Evolutionary conservation across 2,888 invertebrate genomes (phyloP), one percentile per base, ranked within the genome.

Genomic region (Syritta pipiens): DNA sequence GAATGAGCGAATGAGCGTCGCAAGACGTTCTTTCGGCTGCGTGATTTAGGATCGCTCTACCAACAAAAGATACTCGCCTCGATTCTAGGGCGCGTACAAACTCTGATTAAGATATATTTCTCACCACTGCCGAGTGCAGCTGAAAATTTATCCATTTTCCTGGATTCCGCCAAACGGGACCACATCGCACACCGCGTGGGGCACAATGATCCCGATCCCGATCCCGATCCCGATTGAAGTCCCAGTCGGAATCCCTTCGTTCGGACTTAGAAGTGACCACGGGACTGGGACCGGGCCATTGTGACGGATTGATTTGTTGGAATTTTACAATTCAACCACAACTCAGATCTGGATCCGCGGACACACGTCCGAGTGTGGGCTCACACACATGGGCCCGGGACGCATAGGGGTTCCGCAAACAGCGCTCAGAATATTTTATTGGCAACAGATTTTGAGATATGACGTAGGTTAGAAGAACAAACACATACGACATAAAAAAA

Each of bases 271-370:
- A 28, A 60, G 55, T 44, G 35, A 12, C 37, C 59, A 32, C 44
- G 17, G 24, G 20, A 55, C 40, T 28, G 46, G 9, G n/a, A 37
- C 17, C 37, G 17, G 10, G 14, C 46, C 57, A 74, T 72, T 74
- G 67, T 75, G 81, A 81, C 74, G 74, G 75, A 81, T 81, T 81
- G 81, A 81, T 81, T 81, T 81, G 81, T 81, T 53, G 49, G 74
- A 75, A 75, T 81, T 74, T 68, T 48, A 75, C 63, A 81, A 69
- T 69, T 75, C 74, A 10, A 63, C 63, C 57, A 75, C 79, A 74
- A 63, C 74, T 51, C 51, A 75, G 68, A 51, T 74, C 79, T 63
- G 57, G 22, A 77, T 77, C 59, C 44, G 57, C 51, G 44, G 49
- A 63, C 65, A 62, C 44, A 71, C 12, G 49, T 46, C 30, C 35